Base-by-base conservation (phyloP, 1,140 invertebrate genomes). In the Tetragonula clypearis region DNA sequence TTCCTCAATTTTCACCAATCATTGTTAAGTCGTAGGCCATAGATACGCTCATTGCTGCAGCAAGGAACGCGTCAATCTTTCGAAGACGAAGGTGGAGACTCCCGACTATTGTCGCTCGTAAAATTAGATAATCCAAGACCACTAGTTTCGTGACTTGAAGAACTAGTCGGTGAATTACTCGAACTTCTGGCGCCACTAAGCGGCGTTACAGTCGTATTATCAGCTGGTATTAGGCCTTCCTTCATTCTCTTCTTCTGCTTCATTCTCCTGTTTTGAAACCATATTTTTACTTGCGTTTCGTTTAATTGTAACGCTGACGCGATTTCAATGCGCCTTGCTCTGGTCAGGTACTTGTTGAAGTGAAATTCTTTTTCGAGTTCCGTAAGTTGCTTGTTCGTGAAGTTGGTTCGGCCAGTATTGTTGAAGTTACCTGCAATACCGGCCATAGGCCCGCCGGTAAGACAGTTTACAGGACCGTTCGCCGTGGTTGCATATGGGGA, bases 361-460 rank as follows among this genome's bases (percentile, higher is more conserved):
- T 99, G 99, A 95, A 99, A 99, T 95, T 99, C 99, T 94, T 99
- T 99, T 94, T 99, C 99, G 87, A 99, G 96, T 95, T 99, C 99
- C 1, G 99, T 99, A 74, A 99, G 96, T 94, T 99, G 99, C 95
- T 99, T 99, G 93, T 99, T 99, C 77, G 98, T 99, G 95, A 99
- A 99, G 95, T 99, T 99, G 6, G 99, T 99, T 55, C 99, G 96
- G 41, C 98, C 98, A 11, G 98, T 97, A 93, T 97, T 97, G 94
- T 98, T 98, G 79, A 97, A 95, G 91, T 96, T 90, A 19, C 91
- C 91, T 2, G 92, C 88, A 19, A 94, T 91, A 8, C 93, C 93
- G 8, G 89, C 72, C 53, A 94, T 82, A 0, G 93, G 72, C 1
- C 86, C 87, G 14, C 91, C 87, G 68, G 82, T 85, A 69, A 95